These are phyloP conservation scores for Protonemura montana DNA, from an alignment of 2,888 invertebrate species.

Conservation along the genomic window DNA sequence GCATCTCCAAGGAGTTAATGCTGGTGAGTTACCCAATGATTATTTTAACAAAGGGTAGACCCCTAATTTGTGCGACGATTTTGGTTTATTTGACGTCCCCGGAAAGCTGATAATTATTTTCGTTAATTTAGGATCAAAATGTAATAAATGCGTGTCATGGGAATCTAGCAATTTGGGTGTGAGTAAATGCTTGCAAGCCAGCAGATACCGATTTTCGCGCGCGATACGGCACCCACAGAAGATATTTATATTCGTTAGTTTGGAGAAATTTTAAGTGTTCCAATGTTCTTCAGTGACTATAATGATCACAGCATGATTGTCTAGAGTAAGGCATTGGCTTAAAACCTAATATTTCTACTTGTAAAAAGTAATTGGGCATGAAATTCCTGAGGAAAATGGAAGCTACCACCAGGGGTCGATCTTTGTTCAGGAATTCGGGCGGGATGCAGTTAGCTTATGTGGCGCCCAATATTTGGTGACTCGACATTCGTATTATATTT, in stretches of 20 bases:
- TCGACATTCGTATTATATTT: slow-evolving; percentile 15
- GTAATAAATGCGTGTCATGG: neutral
- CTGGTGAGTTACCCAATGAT: neutral
- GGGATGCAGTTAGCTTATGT: slow-evolving; percentile 41
- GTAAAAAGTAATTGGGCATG: neutral
- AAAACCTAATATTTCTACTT: neutral
- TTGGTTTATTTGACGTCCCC: neutral
- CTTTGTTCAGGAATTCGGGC: slow-evolving; percentile 45
- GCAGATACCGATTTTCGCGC: neutral
- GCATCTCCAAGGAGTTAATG: neutral
- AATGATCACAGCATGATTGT: neutral
- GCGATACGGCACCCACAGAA: neutral
- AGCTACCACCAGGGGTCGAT: slow-evolving; percentile 35
- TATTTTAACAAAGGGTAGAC: neutral
- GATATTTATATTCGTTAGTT: neutral
- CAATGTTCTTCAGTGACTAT: no score
- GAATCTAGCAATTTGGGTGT: slow-evolving; percentile 2
- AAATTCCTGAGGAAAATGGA: slow-evolving; percentile 40
- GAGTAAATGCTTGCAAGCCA: slow-evolving; percentile 18
- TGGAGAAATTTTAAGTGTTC: neutral
- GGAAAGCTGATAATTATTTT: neutral
- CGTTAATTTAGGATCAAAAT: neutral
- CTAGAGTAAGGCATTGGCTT: neutral
- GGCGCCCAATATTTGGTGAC: slow-evolving; percentile 39
- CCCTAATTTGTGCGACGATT: neutral